Evolutionary conservation across 1,140 invertebrate genomes (phyloP).

Genomic region (Ooceraea biroi): DNA sequence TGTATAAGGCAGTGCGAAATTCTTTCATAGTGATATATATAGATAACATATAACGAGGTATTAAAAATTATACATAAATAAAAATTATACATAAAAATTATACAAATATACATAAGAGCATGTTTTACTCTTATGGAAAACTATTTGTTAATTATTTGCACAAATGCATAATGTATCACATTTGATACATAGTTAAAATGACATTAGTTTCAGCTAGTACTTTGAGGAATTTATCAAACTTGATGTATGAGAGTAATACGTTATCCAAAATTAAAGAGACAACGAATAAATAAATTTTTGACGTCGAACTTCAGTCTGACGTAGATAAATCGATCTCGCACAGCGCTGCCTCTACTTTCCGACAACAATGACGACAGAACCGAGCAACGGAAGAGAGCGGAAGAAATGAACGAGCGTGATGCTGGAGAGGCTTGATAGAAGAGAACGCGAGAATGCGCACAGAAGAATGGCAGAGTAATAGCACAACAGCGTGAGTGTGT

Average conservation of each 20-base stretch:
- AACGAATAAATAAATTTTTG: not conserved
- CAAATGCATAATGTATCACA: not conserved
- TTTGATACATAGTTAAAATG: constrained; percentile 8
- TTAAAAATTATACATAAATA: not conserved
- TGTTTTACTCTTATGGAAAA: not conserved
- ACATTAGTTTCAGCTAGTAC: no score
- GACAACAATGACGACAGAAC: constrained; percentile 34
- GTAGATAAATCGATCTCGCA: constrained; percentile 9
- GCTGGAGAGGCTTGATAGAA: constrained; percentile 12
- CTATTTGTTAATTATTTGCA: not conserved
- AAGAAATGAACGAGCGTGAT: constrained; percentile 13
- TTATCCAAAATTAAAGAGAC: not conserved
- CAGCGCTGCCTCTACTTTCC: constrained; percentile 17
- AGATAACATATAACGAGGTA: not conserved
- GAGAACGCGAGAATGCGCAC: constrained; percentile 25
- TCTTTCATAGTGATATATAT: not conserved
- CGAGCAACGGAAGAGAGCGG: constrained; percentile 30
- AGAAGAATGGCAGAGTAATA: constrained; percentile 42
- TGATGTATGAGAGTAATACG: not conserved
- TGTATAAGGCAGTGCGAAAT: not conserved
- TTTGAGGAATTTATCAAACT: not conserved
- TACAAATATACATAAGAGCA: not conserved
- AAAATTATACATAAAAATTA: not conserved
- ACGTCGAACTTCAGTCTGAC: not conserved
- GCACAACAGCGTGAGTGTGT: constrained; percentile 4